Evolutionary conservation across 1,140 invertebrate genomes (phyloP), one percentile per base, ranked within the genome.

Genomic region (Tetragonula clypearis): DNA sequence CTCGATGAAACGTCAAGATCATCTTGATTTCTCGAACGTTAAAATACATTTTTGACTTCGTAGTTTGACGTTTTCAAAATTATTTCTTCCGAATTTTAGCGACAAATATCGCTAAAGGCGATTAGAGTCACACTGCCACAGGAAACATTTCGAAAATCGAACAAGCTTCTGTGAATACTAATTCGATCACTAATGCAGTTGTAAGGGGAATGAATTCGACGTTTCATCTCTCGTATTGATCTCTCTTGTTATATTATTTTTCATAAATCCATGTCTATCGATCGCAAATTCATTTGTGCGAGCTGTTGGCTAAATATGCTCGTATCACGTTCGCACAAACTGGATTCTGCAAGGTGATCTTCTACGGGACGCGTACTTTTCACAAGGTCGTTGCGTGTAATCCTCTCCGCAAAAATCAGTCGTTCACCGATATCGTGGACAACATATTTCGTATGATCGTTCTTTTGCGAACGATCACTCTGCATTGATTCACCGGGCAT

Each of bases 291-390:
- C 35, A 55, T 49, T 74, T 26, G 60, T 53, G 15, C 19, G 60
- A 79, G 80, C 76, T 81, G 72, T 80, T 87, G 81, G 73, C n/a
- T 69, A 74, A 30, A 35, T 53, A 23, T 17, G 41, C n/a, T 30
- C 66, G 5, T 56, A 41, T 26, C 30, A 15, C 26, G 55, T 88
- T 83, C 74, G 53, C 71, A 72, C 35, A 87, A 79, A 60, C 21
- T 17, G 49, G 71, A 60, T 77, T 73, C 41, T 49, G 14, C 60
- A 80, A 71, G 62, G 66, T 72, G 65, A 85, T 77, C 66, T 41
- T 69, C 85, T 88, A 15, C 2, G 23, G 17, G 30, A 41, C n/a
- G 66, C 53, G 66, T 83, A 88, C 60, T 49, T 84, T 53, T 87
- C 11, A 3, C 86, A 79, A 87, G 81, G 86, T 71, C 81, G 19